phyloP scores from a whole-genome alignment of 2,797 vertebrate genomes.

The Mareca strepera region DNA sequence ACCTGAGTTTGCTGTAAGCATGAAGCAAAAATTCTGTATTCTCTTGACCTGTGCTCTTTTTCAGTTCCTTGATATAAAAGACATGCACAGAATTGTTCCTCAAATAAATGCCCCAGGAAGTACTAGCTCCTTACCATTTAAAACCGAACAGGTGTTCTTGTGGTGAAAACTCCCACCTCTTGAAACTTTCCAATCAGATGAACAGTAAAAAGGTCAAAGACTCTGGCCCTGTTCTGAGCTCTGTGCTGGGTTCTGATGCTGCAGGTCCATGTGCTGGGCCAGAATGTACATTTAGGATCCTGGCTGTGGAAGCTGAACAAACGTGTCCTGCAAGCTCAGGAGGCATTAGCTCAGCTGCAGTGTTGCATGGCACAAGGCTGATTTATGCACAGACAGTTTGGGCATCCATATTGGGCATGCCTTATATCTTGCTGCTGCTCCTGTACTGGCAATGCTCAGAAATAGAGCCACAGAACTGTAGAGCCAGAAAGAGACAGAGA shows the following conservation, averaged over 20 bases:
- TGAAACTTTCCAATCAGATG: neutral
- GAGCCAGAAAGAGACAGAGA: too few species aligned
- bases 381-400: neutral
- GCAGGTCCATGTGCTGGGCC: neutral
- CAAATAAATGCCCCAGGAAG: neutral
- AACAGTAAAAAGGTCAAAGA: neutral
- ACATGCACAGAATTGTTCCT: neutral
- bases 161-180: neutral
- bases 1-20: neutral
- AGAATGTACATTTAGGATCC: neutral
- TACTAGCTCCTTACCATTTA: neutral
- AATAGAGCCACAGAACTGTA: neutral
- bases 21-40: neutral
- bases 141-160: neutral
- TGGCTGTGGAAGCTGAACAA: neutral
- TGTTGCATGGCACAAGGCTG: accelerated
- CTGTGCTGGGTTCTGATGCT: neutral
- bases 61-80: neutral
- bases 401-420: accelerated
- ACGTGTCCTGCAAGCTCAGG: neutral
- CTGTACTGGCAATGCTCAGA: neutral
- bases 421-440: neutral
- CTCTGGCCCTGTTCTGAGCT: neutral
- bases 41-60: neutral
- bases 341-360: neutral